These are phyloP conservation scores for Anisognathus igniventris DNA, from an alignment of 2,797 vertebrate species.

Conservation along the genomic window DNA sequence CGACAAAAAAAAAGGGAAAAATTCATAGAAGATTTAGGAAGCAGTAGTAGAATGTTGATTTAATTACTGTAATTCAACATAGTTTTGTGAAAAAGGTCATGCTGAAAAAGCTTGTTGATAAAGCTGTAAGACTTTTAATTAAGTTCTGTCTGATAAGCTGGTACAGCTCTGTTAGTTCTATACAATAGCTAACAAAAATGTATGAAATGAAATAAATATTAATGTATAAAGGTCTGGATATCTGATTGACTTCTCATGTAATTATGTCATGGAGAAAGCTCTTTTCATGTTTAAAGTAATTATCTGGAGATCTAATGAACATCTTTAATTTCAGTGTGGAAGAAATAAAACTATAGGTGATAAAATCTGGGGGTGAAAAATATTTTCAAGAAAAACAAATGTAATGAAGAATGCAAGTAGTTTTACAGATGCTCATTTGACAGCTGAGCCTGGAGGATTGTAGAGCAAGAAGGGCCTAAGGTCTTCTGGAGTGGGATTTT, in stretches of 20 bases:
- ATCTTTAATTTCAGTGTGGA: neutral
- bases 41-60: neutral
- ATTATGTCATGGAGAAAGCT: neutral
- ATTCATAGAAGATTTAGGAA: neutral
- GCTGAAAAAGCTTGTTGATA: neutral
- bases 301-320: neutral
- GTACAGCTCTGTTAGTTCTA: neutral
- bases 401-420: neutral
- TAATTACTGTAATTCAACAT: neutral
- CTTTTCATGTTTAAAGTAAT: neutral
- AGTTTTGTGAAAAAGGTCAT: neutral
- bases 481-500: neutral
- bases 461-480: neutral
- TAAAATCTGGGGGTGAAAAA: neutral
- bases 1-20: neutral
- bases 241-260: neutral
- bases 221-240: neutral
- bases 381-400: neutral
- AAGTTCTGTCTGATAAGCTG: neutral
- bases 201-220: neutral
- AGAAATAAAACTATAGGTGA: neutral
- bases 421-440: neutral
- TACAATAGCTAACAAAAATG: neutral
- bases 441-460: neutral
- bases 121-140: neutral